phyloP scores from a whole-genome alignment of 2,797 vertebrate genomes.

The Sitta carolinensis region DNA sequence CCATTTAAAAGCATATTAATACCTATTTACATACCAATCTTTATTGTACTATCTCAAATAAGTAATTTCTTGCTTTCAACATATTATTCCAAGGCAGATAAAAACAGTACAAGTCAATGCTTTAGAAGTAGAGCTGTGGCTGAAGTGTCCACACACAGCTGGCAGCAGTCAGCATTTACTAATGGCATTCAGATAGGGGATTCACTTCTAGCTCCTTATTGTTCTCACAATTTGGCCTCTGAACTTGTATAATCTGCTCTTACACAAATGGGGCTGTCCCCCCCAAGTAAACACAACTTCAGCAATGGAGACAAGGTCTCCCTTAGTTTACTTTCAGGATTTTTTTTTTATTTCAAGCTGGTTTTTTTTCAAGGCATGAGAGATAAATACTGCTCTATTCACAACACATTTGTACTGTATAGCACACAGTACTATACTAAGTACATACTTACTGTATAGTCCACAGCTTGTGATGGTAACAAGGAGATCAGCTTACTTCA shows the following conservation, averaged over 20 bases:
- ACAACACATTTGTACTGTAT: not conserved
- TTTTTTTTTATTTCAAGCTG: not conserved
- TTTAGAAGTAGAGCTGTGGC: not conserved
- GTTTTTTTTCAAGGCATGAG: not conserved
- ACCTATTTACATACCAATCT: not conserved
- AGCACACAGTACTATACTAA: too few species aligned
- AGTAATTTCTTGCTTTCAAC: not conserved
- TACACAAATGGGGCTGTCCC: not conserved
- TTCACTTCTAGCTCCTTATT: not conserved
- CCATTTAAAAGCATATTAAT: conserved; percentile 11
- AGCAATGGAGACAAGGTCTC: not conserved
- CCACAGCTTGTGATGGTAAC: not conserved
- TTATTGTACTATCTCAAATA: not conserved
- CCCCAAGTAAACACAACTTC: not conserved
- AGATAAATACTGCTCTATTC: not conserved
- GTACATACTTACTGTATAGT: too few species aligned
- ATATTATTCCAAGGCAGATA: not conserved
- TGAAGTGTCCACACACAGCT: not conserved
- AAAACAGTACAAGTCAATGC: not conserved
- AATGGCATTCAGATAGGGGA: not conserved
- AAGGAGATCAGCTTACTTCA: not conserved
- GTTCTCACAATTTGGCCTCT: not conserved
- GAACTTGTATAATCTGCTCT: not conserved
- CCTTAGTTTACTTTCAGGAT: not conserved
- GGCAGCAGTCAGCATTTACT: not conserved